Evolutionary conservation across 2,797 vertebrate genomes (phyloP), one percentile per base, ranked within the genome.

Genomic region (Manis crassicaudata): DNA sequence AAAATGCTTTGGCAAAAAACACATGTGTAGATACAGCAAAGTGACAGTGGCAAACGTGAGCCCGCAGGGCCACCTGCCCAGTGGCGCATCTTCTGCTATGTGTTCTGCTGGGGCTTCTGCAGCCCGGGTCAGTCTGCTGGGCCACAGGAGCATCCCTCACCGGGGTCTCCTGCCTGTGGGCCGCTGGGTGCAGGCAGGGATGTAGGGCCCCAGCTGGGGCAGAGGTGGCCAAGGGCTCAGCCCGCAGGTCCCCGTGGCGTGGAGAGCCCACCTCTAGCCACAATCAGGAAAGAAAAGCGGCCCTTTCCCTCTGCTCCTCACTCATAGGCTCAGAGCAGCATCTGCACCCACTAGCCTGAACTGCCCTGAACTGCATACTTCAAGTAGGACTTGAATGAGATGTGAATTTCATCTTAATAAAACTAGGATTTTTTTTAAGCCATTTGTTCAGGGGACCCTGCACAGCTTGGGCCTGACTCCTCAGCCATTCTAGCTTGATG

Each of bases 301-400:
- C 40, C 52, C 29, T 14, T 6, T 20, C 54, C 25, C 7, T 7
- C 17, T 32, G 18, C 40, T 70, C 23, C 54, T 37, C 54, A 11
- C 6, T 58, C 7, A 14, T 50, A 58, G 88, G 27, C 63, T 13
- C 8, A 7, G 23, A 11, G 32, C 88, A 29, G 2, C 46, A 46
- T 46, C 46, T 46, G 46, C 11, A 2, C 46, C 46, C 46, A 46
- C 46, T 46, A 11, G 46, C 46, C 46, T 2, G 46, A 46, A 8
- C 46, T 8, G 10, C 46, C 10, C 46, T 11, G 46, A 46, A 46
- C 46, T 46, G 46, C 75, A 11, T 25, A 3, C 20, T 23, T 40
- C 11, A 6, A 63, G 10, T 4, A 72, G 29, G 5, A 11, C 7
- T 1, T 35, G 7, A 25, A 8, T 10, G 7, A 50, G 14, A 10